Conservation (phyloP, 37 sponge, comb jelly and placozoan species). For the Sycon ciliatum region DNA sequence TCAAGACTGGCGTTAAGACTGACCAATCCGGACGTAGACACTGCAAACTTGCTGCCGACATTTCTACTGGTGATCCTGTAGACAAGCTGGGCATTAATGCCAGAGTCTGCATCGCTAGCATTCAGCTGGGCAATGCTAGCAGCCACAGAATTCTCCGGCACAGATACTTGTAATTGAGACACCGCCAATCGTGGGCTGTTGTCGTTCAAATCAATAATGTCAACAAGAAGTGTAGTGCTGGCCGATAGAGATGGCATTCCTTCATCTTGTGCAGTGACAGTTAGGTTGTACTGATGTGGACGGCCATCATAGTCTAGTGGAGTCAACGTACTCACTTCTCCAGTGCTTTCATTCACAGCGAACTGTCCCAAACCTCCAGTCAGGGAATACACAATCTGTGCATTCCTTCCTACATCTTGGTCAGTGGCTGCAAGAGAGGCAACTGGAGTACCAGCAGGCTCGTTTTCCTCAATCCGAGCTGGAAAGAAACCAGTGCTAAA, state of each 20-base stretch:
- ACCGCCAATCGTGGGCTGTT: conserved; percentile 24
- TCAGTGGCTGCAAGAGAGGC: conserved; percentile 20
- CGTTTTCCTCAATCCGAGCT: background rate
- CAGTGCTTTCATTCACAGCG: conserved; percentile 23
- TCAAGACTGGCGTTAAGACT: conserved; percentile 25
- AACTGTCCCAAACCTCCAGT: conserved; percentile 23
- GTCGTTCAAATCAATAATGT: conserved; percentile 41
- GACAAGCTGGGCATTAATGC: conserved; percentile 12
- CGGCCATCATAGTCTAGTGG: conserved; percentile 41
- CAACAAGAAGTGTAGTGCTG: conserved; percentile 17
- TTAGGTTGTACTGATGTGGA: conserved; percentile 13
- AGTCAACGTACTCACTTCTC: conserved; percentile 20
- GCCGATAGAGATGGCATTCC: conserved; percentile 17
- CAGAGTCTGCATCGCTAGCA: conserved; percentile 50
- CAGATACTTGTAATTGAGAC: conserved; percentile 12
- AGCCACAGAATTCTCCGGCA: conserved; percentile 26
- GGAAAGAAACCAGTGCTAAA: background rate
- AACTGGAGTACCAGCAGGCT: background rate
- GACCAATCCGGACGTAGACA: conserved; percentile 36
- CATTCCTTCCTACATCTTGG: conserved; percentile 15
- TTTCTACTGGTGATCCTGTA: conserved; percentile 1
- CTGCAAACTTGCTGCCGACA: conserved; percentile 10
- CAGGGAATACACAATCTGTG: conserved; percentile 22
- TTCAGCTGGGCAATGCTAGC: conserved; percentile 21
- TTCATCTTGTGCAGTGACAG: conserved; percentile 36